phyloP scores from a whole-genome alignment of 2,113 vertebrate genomes.

The Alligator mississippiensis region DNA sequence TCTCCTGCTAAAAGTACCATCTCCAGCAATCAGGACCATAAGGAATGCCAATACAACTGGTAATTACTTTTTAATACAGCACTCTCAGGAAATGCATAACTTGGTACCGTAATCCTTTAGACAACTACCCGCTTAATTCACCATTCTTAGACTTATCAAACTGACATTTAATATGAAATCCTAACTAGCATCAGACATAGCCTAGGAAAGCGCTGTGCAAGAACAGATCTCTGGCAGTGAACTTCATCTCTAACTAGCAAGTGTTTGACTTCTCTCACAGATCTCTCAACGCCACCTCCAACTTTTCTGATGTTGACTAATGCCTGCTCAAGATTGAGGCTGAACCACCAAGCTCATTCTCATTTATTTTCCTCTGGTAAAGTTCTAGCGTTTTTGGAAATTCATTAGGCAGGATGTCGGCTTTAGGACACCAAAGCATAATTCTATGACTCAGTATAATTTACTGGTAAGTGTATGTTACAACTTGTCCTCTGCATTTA shows the following conservation, averaged over 20 bases:
- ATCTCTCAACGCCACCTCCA: background rate
- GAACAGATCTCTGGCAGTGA: background rate
- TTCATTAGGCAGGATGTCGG: background rate
- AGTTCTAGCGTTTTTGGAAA: background rate
- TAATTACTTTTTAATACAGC: background rate
- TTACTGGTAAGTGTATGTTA: background rate
- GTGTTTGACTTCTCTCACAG: constrained; percentile 13
- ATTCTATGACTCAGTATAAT: background rate
- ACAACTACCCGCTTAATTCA: background rate
- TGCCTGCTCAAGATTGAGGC: background rate
- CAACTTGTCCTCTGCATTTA: background rate
- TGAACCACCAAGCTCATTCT: background rate
- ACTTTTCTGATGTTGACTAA: background rate
- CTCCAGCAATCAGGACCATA: background rate
- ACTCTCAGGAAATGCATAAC: background rate
- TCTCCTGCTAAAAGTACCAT: background rate
- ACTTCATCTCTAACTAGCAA: constrained; percentile 18
- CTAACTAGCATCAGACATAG: background rate
- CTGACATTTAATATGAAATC: background rate
- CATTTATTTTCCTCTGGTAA: background rate
- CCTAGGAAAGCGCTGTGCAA: background rate
- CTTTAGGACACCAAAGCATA: constrained; percentile 11
- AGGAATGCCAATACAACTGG: background rate
- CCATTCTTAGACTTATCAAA: background rate
- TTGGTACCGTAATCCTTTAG: background rate